phyloP scores from a whole-genome alignment of 2,888 invertebrate genomes.

The Amphipoea lucens region DNA sequence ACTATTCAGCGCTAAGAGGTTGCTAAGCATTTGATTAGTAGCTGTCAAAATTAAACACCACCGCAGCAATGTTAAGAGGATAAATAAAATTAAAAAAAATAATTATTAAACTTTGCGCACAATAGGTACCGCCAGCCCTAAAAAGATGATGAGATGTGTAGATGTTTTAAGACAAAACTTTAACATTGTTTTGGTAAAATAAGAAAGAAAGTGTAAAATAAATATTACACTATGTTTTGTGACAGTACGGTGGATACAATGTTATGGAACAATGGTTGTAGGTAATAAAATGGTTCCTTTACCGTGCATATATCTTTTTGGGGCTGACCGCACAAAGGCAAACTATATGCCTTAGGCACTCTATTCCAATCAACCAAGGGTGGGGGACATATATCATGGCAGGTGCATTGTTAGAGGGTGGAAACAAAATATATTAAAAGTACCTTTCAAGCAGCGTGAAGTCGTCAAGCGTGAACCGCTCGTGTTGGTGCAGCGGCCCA shows the following conservation, averaged over 20 bases:
- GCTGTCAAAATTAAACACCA: no score
- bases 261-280: background rate
- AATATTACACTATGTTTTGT: background rate
- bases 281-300: background rate
- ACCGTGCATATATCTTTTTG: background rate
- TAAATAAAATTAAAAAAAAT: background rate
- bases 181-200: background rate
- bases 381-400: background rate
- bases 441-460: slow-evolving; percentile 96
- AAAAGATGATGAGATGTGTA: background rate
- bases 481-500: slow-evolving; percentile 94
- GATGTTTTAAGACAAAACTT: background rate
- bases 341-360: background rate
- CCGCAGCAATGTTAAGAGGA: no score
- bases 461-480: slow-evolving; percentile 96
- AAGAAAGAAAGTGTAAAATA: background rate
- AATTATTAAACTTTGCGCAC: background rate
- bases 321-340: background rate
- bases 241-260: background rate
- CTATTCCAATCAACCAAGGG: background rate
- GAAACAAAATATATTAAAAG: background rate
- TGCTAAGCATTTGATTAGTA: no score
- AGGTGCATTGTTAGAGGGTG: background rate
- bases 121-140: background rate
- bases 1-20: no score